phyloP scores from a whole-genome alignment of 2,113 vertebrate species.

The Eptesicus fuscus region DNA sequence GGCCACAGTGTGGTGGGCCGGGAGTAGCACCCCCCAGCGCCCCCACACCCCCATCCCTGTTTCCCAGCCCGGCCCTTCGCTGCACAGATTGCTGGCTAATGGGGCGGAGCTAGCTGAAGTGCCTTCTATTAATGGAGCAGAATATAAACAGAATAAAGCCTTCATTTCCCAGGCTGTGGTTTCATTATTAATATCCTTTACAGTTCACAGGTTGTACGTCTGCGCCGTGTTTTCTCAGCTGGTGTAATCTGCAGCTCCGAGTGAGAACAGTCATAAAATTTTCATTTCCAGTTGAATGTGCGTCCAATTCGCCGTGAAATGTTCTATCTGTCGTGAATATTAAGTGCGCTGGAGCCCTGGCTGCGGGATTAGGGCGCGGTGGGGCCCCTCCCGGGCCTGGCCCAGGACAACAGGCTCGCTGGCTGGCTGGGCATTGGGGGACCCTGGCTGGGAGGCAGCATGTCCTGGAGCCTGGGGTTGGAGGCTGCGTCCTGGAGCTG shows the following conservation, averaged over 20 bases:
- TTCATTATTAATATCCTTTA: slow-evolving; percentile 90
- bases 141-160: slow-evolving; percentile 89
- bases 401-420: not conserved
- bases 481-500: not conserved
- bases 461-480: not conserved
- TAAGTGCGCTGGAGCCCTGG: slow-evolving; percentile 77
- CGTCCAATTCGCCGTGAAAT: slow-evolving; percentile 87
- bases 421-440: not conserved
- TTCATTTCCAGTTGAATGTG: slow-evolving; percentile 88
- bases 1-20: fast-evolving
- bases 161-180: slow-evolving; percentile 86
- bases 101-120: slow-evolving; percentile 80
- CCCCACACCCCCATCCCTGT: not conserved
- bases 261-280: slow-evolving; percentile 88
- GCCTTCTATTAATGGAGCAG: slow-evolving; percentile 87
- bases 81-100: slow-evolving; percentile 80
- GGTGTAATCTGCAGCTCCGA: slow-evolving; percentile 80
- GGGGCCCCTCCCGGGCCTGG: slow-evolving; percentile 14
- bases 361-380: slow-evolving; percentile 73
- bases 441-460: not conserved
- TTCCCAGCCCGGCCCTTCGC: not conserved
- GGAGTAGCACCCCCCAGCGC: fast-evolving
- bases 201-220: slow-evolving; percentile 88
- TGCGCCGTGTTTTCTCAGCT: slow-evolving; percentile 87
- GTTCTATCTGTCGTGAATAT: slow-evolving; percentile 87